A percentile compares a stretch with the other conserved stretches of the same genome.
These are phyloP conservation scores for Callaeas wilsoni DNA, from an alignment of 2,113 vertebrate species.

Conservation along the genomic window DNA sequence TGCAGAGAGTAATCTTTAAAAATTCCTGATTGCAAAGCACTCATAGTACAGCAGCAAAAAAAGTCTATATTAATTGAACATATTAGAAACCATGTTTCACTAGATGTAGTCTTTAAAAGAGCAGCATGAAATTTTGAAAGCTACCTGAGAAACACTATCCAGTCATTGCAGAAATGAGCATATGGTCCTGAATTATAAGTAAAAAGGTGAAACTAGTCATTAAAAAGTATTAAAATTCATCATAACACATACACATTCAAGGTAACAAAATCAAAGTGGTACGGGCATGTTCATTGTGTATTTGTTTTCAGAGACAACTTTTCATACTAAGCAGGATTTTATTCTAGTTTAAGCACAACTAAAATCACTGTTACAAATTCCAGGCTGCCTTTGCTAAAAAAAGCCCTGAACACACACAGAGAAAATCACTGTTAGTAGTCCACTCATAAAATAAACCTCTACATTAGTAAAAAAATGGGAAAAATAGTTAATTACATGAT, in stretches of 20 bases:
- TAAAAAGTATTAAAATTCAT: neutral
- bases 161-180: neutral
- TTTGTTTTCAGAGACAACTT: neutral
- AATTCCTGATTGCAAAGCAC: neutral
- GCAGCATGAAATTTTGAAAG: neutral
- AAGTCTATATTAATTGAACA: neutral
- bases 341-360: neutral
- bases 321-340: neutral
- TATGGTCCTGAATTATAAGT: neutral
- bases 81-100: neutral
- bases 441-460: neutral
- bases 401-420: rapidly evolving
- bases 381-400: neutral
- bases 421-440: neutral
- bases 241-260: neutral
- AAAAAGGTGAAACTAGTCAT: neutral
- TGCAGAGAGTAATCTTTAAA: neutral
- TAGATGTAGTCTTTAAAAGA: neutral
- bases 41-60: neutral
- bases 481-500: neutral
- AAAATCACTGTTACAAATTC: neutral
- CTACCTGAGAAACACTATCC: neutral
- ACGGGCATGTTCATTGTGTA: neutral
- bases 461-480: neutral
- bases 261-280: neutral